Conservation (phyloP, 1,140 invertebrate species). For the Chelonus insularis region DNA sequence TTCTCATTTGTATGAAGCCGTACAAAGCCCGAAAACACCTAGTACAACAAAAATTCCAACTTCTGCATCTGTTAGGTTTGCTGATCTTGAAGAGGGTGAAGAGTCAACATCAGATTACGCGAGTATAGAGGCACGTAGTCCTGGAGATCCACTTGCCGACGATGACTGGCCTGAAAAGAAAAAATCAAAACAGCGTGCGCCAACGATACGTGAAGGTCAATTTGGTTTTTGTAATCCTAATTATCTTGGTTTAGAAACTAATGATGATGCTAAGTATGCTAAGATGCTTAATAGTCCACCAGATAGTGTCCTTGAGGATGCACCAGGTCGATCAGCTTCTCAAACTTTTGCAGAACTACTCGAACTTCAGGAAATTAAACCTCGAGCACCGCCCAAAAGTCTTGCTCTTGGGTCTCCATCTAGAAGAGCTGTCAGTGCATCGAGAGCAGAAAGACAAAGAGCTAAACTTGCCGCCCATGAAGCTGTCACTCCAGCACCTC, state of each 20-base stretch:
- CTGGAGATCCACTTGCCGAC: constrained; percentile 58
- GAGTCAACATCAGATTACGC: constrained; percentile 78
- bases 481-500: constrained; percentile 56
- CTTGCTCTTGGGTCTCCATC: constrained; percentile 54
- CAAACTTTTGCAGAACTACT: constrained; percentile 55
- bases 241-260: constrained; percentile 69
- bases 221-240: constrained; percentile 76
- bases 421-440: constrained; percentile 56
- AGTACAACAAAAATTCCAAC: constrained; percentile 65
- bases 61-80: constrained; percentile 69
- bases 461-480: constrained; percentile 53
- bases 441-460: constrained; percentile 54
- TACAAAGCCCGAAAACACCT: constrained; percentile 65
- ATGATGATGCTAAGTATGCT: constrained; percentile 55
- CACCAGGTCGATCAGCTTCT: constrained; percentile 55
- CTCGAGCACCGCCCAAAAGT: constrained; percentile 54
- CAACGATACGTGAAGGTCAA: constrained; percentile 57
- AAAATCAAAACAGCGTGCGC: constrained; percentile 38
- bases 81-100: constrained; percentile 64
- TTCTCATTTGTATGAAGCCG: constrained; percentile 62
- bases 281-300: constrained; percentile 61
- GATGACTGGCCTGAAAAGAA: constrained; percentile 58
- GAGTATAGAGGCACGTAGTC: constrained; percentile 69
- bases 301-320: constrained; percentile 61
- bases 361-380: constrained; percentile 54